phyloP scores from a whole-genome alignment of 64 coral and sea anemone genomes.

The Actinia tenebrosa region DNA sequence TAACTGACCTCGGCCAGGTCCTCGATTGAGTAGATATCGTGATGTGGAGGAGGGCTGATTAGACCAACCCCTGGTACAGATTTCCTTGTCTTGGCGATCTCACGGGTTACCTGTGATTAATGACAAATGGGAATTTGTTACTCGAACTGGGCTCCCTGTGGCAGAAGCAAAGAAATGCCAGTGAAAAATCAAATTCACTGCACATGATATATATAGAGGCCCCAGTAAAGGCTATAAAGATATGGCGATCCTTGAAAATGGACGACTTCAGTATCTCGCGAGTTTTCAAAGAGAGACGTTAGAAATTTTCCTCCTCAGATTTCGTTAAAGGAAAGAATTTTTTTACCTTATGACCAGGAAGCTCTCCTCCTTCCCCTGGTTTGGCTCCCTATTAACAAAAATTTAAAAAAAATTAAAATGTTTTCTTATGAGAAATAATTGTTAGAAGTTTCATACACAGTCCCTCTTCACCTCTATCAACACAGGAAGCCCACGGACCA shows the following conservation, averaged over 20 bases:
- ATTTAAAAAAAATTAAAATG: no score
- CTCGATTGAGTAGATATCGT: slow-evolving; percentile 98
- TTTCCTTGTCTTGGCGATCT: slow-evolving; percentile 92
- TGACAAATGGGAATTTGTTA: no score
- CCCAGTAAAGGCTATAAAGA: no score
- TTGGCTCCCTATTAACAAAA: slow-evolving; percentile 76
- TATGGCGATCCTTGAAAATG: no score
- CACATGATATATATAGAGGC: no score
- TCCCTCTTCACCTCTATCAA: background rate
- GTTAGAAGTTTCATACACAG: background rate
- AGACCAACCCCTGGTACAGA: slow-evolving; percentile 85
- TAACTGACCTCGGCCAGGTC: slow-evolving; percentile 82
- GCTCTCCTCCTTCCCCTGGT: slow-evolving; percentile 92
- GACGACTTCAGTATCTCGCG: no score
- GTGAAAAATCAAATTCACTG: no score
- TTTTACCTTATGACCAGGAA: slow-evolving; percentile 89
- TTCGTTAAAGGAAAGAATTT: background rate
- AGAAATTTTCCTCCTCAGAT: no score
- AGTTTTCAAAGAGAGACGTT: no score
- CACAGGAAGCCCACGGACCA: background rate
- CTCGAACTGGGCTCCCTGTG: no score
- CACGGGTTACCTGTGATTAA: slow-evolving; percentile 51
- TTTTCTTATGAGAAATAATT: background rate
- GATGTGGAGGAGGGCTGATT: slow-evolving; percentile 94
- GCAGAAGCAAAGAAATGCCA: no score